Evolutionary conservation across 1,140 invertebrate species (phyloP), one percentile per base, ranked within the genome.

Genomic region (Apis laboriosa): DNA sequence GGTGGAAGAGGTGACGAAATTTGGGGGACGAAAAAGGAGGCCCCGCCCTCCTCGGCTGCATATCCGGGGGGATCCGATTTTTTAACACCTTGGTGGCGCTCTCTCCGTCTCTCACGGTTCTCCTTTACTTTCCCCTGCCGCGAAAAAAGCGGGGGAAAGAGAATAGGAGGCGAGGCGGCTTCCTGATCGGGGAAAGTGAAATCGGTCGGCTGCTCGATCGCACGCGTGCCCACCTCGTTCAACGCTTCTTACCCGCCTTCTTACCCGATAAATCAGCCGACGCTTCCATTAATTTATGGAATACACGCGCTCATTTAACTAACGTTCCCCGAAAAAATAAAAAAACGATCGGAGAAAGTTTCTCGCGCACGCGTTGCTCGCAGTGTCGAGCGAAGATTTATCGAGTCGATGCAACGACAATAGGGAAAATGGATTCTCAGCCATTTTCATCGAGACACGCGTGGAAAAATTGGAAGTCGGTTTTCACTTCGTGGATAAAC

Each of bases 161-260:
- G 76, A 86, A 67, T 74, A 74, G 78, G 82, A 79, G 75, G 86
- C 82, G 88, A 81, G 61, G 64, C 58, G 81, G 80, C 84, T 82
- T 80, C 67, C 77, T 67, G 84, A 72, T 80, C 83, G 68, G 89
- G 84, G 89, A 90, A 90, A 90, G 89, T 90, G 89, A 90, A 90
- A 90, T 89, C 88, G 81, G 84, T 86, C 81, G 80, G 60, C 60
- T 85, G 86, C 82, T 81, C 83, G 76, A 67, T 63, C 77, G 86
- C 77, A 86, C 80, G 86, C 87, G 81, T 81, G 84, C 76, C 84
- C 87, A 88, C 86, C 86, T 86, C 86, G 74, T 79, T 79, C 75
- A 15, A 68, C 67, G 72, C 67, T 84, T 63, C 78, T 84, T 68
- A 34, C 34, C 34, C 34, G 34, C 34, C 81, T 76, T 86, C 81